A percentile compares a stretch with the other conserved stretches of the same genome.
Evolutionary conservation across 1,140 invertebrate genomes (phyloP).

Genomic region (Atopsyche davidsoni): DNA sequence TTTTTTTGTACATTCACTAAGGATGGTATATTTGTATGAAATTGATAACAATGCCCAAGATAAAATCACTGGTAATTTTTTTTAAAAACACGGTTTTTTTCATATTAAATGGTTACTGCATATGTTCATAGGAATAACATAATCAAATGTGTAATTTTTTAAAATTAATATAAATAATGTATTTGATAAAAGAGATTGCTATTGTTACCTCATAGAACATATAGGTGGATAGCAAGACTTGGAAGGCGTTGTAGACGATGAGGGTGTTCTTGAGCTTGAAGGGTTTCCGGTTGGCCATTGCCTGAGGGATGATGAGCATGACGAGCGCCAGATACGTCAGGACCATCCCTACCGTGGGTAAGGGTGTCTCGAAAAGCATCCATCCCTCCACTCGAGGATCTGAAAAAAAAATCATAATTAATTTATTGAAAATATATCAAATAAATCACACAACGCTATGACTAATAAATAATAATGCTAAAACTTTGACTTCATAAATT

Average conservation of each 20-base stretch:
- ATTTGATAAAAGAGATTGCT: no score
- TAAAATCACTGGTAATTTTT: no score
- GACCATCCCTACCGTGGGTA: slow-evolving; percentile 79
- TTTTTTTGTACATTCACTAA: no score
- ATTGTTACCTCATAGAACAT: slow-evolving; percentile 82
- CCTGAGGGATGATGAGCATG: slow-evolving; percentile 70
- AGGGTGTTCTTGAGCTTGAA: slow-evolving; percentile 74
- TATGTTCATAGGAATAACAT: background rate
- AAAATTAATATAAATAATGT: slow-evolving; percentile 1
- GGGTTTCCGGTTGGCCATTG: slow-evolving; percentile 84
- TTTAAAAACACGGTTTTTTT: no score
- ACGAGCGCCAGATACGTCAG: slow-evolving; percentile 75
- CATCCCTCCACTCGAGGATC: slow-evolving; percentile 86
- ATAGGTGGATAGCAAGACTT: slow-evolving; percentile 78
- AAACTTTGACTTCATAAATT: no score
- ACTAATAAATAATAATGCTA: no score
- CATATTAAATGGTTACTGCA: no score
- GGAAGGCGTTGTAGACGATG: slow-evolving; percentile 83
- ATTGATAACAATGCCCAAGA: no score
- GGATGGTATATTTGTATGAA: no score
- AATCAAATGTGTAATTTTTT: slow-evolving; percentile 2
- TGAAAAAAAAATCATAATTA: slow-evolving; percentile 38
- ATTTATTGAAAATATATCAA: no score
- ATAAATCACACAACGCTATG: no score
- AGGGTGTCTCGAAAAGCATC: slow-evolving; percentile 84